Evolutionary conservation across 1,140 invertebrate species (phyloP).

Genomic region (Tyrophagus putrescentiae): DNA sequence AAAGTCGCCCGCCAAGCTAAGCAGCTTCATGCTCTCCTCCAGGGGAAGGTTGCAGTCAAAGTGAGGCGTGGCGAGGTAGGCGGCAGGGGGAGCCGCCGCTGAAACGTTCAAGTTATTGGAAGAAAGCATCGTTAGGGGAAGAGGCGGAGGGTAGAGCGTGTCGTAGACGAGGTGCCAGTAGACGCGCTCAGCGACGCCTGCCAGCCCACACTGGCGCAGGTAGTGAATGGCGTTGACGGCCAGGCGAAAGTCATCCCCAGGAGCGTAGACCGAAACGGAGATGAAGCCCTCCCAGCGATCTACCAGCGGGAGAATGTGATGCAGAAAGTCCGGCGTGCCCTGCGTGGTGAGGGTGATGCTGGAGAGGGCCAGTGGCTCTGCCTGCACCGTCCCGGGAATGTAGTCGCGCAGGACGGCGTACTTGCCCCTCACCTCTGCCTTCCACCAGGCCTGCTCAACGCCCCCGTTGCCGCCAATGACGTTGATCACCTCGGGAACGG

Average conservation of each 20-base stretch:
- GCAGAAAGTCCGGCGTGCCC: conserved; percentile 63
- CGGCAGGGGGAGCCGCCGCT: conserved; percentile 14
- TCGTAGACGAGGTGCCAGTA: conserved; percentile 29
- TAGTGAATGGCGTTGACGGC: conserved; percentile 45
- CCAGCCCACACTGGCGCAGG: conserved; percentile 36
- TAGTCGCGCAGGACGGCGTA: conserved; percentile 83
- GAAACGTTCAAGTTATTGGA: too few species aligned
- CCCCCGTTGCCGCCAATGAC: too few species aligned
- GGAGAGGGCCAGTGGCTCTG: conserved; percentile 39
- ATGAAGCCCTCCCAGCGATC: conserved; percentile 55
- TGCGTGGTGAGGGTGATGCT: conserved; percentile 81
- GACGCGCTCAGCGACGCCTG: conserved; percentile 25
- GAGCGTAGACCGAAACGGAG: conserved; percentile 57
- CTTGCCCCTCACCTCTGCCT: conserved; percentile 52
- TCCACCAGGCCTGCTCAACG: conserved; percentile 20
- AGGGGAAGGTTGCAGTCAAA: conserved; percentile 10
- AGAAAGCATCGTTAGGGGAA: conserved; percentile 13
- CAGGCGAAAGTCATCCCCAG: conserved; percentile 48
- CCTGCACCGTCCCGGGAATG: conserved; percentile 38
- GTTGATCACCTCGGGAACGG: neutral
- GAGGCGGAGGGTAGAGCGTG: conserved; percentile 14
- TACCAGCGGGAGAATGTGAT: conserved; percentile 66
- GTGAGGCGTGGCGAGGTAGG: neutral
- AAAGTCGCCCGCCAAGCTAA: conserved; percentile 4
- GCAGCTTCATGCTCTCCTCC: neutral